Percentiles rank a stretch among this genome's conserved stretches.
phyloP scores from a whole-genome alignment of 2,113 vertebrate species.

The Myiagra hebetior region DNA sequence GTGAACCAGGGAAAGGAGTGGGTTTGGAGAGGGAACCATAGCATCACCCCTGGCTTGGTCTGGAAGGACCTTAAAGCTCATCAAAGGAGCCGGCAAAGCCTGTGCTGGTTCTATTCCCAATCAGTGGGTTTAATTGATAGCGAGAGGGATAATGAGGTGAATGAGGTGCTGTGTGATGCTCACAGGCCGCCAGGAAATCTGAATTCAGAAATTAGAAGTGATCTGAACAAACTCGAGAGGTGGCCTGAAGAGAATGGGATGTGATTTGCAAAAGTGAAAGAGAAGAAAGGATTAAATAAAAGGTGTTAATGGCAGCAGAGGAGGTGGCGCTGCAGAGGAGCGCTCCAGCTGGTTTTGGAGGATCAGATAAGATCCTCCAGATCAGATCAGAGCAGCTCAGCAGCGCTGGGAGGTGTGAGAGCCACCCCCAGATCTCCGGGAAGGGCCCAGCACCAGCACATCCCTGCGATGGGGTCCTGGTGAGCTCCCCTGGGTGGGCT shows the following conservation, averaged over 20 bases:
- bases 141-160: background rate
- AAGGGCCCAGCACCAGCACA: background rate
- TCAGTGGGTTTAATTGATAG: background rate
- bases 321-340: background rate
- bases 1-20: fast-evolving
- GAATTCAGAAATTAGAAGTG: fast-evolving
- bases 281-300: fast-evolving
- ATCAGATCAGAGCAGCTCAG: background rate
- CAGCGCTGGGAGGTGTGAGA: background rate
- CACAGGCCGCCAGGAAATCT: background rate
- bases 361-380: too few relatives aligned
- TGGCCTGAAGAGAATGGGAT: background rate
- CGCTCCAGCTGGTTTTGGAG: background rate
- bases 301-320: background rate
- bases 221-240: background rate
- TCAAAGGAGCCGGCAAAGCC: background rate
- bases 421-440: fast-evolving
- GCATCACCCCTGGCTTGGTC: background rate
- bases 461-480: background rate
- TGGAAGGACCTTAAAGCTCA: background rate
- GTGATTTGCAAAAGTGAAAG: background rate
- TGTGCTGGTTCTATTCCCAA: background rate
- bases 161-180: too few relatives aligned
- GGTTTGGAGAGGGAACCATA: background rate
- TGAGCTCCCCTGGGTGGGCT: background rate